Conservation (phyloP, 2,113 vertebrate genomes). For the Prietella phreatophila region DNA sequence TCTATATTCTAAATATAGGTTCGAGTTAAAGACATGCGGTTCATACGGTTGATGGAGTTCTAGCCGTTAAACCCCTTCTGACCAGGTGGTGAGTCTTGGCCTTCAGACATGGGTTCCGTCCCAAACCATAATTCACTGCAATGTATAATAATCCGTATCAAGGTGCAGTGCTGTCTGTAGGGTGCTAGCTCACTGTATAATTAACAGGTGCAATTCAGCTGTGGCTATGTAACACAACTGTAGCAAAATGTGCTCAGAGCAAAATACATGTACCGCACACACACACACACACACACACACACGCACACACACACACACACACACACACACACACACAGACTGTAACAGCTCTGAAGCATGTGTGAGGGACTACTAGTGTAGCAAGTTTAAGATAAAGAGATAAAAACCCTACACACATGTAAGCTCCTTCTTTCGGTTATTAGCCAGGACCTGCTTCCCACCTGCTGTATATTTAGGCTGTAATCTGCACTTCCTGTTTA, state of each 20-base stretch:
- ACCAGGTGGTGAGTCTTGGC: conserved; percentile 11
- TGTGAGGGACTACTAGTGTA: not conserved
- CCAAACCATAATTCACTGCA: not conserved
- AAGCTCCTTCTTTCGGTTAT: not conserved
- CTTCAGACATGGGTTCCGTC: not conserved
- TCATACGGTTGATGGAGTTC: not conserved
- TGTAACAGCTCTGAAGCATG: not conserved
- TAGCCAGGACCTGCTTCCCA: not conserved
- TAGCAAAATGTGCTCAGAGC: not conserved
- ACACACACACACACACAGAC: not conserved
- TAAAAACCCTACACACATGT: not conserved
- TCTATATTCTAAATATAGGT: not conserved
- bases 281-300: no score
- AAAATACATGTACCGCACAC: not conserved
- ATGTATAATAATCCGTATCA: not conserved
- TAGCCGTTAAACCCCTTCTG: not conserved
- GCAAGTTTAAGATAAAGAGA: conserved; percentile 2
- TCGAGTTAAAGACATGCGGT: not conserved
- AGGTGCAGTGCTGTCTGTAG: not conserved
- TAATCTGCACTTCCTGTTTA: conserved; percentile 5
- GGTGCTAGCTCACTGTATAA: not conserved
- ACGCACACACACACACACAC: conserved; percentile 11
- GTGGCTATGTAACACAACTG: not conserved
- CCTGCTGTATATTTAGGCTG: not conserved
- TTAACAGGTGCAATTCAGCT: conserved; percentile 9